Evolutionary conservation across 2,888 invertebrate species (phyloP), one percentile per base, ranked within the genome.

Genomic region (Bombylius major): DNA sequence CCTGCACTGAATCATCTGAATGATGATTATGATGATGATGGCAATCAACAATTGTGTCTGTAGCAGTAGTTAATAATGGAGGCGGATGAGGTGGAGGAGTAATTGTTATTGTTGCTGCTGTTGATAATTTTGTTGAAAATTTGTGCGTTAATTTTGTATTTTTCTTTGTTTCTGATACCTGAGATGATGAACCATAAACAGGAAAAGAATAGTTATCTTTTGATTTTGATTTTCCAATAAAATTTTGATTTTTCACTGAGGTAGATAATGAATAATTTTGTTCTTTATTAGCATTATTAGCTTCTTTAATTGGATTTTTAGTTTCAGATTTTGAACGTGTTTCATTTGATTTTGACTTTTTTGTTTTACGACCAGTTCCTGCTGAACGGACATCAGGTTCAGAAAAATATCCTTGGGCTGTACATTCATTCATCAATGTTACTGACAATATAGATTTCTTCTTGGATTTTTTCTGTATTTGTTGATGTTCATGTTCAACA

Each of bases 281-380:
- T 36, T 36, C 36, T 39, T 50, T 50, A 11, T 36, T 36, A 8
- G 2, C 34, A 11, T 5, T 49, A 6, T 34, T 7, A 36, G 5
- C n/a, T 49, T 49, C 36, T 49, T 36, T 13, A 4, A 5, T 36
- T 32, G 31, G 67, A 66, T 73, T 70, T 69, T 80, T 70, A 60
- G 73, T 68, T 68, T 77, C 66, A 61, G 76, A 67, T 69, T 76
- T 70, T 68, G 79, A 70, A 67, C 80, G 66, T 70, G 55, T 60
- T 61, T 64, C 66, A 36, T 55, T 45, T 55, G 60, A 56, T 55
- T 59, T 61, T n/a, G 60, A 58, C 57, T 61, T 64, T 60, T 59
- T 62, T 51, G 53, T 47, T 59, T 58, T 62, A 4, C 62, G 60
- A 8, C 59, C 59, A 42, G 58, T 56, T 47, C 58, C 56, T 52